phyloP scores from a whole-genome alignment of 64 coral and sea anemone species.

The Stylophora pistillata region DNA sequence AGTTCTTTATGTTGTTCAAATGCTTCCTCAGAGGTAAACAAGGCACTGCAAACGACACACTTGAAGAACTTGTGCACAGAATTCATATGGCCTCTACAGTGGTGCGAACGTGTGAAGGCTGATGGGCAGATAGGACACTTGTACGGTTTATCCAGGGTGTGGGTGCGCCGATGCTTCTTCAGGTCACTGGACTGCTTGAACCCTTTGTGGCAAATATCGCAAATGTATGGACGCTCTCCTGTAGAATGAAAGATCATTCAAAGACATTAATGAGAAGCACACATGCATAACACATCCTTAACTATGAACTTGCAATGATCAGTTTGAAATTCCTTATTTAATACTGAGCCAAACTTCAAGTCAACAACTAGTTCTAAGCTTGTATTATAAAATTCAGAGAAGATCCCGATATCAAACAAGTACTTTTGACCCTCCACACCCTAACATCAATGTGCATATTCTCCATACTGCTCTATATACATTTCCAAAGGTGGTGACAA shows the following conservation, averaged over 20 bases:
- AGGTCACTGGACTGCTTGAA: constrained; percentile 99
- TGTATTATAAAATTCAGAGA: too few species aligned
- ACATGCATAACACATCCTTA: not conserved
- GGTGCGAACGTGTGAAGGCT: constrained; percentile 92
- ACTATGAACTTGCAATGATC: not conserved
- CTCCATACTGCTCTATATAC: too few species aligned
- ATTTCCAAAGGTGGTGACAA: too few species aligned
- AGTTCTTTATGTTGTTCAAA: constrained; percentile 80
- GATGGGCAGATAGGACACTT: constrained; percentile 90
- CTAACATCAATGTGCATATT: too few species aligned
- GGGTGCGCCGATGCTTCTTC: constrained; percentile 86
- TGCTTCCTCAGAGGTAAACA: constrained; percentile 90
- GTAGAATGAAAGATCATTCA: not conserved
- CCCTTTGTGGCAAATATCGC: constrained; percentile 87
- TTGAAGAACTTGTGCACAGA: constrained; percentile 93
- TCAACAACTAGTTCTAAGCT: not conserved
- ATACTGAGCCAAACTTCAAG: not conserved
- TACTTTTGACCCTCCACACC: too few species aligned
- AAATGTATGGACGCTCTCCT: constrained; percentile 97
- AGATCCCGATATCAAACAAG: too few species aligned
- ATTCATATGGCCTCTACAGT: constrained; percentile 86
- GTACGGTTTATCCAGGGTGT: constrained; percentile 85
- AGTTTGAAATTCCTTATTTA: not conserved
- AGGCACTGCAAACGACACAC: constrained; percentile 76
- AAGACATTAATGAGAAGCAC: not conserved